Conservation (phyloP, 2,113 vertebrate species). For the Lasiurus cinereus region DNA sequence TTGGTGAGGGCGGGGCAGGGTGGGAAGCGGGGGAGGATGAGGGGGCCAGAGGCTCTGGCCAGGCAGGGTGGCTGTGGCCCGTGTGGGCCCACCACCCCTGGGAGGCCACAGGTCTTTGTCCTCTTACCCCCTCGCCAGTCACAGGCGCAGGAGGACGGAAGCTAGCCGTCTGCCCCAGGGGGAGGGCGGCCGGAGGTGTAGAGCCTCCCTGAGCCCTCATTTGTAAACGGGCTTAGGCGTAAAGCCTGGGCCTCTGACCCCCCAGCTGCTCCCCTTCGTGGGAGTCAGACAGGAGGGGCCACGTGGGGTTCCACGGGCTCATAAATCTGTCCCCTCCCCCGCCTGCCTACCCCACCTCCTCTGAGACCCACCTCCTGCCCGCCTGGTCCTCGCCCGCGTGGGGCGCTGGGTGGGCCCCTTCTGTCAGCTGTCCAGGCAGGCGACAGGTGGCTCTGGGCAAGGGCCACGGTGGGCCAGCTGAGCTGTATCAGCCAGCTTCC, state of each 20-base stretch:
- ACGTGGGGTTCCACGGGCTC: rapidly evolving
- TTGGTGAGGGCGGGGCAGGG: too few species aligned
- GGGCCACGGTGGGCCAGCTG: conserved; percentile 52
- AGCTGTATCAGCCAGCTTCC: conserved; percentile 77
- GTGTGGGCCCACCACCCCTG: background rate
- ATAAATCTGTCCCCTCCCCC: background rate
- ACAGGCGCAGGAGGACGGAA: background rate
- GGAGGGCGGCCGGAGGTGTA: background rate
- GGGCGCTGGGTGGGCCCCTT: conserved; percentile 21
- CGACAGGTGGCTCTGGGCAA: conserved; percentile 64
- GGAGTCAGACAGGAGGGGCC: background rate
- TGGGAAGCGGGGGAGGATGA: background rate
- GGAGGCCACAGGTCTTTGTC: background rate
- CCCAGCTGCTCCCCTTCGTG: conserved; percentile 37
- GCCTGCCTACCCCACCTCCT: background rate
- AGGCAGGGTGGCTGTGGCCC: background rate
- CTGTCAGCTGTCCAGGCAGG: conserved; percentile 69
- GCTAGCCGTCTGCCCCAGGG: background rate
- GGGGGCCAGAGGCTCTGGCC: background rate
- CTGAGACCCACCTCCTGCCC: background rate
- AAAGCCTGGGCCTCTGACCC: conserved; percentile 34
- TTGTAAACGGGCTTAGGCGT: conserved; percentile 27
- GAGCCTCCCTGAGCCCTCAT: background rate
- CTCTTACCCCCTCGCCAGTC: background rate
- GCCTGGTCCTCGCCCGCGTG: background rate